Base-by-base conservation (phyloP, 2,888 invertebrate species). In the Eristalinus aeneus region DNA sequence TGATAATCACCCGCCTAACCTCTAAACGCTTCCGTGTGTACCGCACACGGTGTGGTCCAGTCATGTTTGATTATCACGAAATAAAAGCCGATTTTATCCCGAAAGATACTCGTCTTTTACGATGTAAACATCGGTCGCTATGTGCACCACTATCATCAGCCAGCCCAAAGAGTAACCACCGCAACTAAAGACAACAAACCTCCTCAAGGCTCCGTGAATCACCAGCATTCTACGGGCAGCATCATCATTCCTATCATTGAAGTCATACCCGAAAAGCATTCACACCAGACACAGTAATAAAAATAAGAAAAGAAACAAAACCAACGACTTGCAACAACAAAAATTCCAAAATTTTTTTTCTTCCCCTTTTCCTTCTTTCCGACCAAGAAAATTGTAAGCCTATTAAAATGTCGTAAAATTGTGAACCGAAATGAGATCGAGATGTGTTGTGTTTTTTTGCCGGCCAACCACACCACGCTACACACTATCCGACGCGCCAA, bases 321-420 rank as follows among this genome's bases (percentile, higher is more conserved):
- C 27, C 27, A 27, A 27, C 27, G 64, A 74, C 79, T 63, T 53
- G 46, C 80, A 84, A 75, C 80, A 68, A 80, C 75, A 67, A 74
- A 36, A 60, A 32, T n/a, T 39, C 12, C 34, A 36, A 60, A 39
- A 64, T 65, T 60, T 39, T 56, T 71, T 72, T n/a, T 11, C 22
- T 16, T 16, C 16, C n/a, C 39, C 23, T 10, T 31, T 53, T 65
- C 54, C 63, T 69, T 58, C 23, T 61, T 72, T 73, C 69, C 64
- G 79, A 81, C 80, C 84, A 76, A 76, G 72, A 76, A 76, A 85
- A 76, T 81, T 72, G 75, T 85, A 68, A 76, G 80, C 76, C 84
- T 81, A 85, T 85, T 85, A 85, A 85, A 85, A 72, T 63, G 84
- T 81, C 84, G 81, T 85, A 85, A 76, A 80, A 58, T 16, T 36